Evolutionary conservation across 2,797 vertebrate genomes (phyloP).

Genomic region (Microtus californicus): DNA sequence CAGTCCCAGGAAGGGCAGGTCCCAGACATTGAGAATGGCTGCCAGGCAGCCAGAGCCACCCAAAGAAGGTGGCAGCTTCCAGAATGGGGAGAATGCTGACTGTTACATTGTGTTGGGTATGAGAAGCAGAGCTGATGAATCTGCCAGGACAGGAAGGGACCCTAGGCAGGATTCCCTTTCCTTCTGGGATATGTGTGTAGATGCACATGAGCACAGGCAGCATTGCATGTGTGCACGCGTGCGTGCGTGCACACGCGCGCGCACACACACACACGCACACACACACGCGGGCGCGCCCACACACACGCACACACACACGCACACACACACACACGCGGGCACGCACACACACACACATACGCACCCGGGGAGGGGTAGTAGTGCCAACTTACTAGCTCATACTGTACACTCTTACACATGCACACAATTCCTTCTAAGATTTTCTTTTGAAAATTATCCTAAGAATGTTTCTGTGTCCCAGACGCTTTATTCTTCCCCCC

Average conservation of each 20-base stretch:
- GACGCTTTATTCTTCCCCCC: not conserved
- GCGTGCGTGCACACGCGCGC: rapidly evolving
- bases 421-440: no score
- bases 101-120: rapidly evolving
- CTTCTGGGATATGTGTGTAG: rapidly evolving
- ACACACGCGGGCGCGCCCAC: no score
- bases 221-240: rapidly evolving
- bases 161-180: not conserved
- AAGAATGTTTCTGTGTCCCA: not conserved
- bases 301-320: not conserved
- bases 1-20: not conserved
- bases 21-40: not conserved
- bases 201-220: not conserved
- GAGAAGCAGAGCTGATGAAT: not conserved
- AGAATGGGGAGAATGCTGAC: not conserved
- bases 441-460: not conserved
- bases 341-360: not conserved
- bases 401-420: no score
- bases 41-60: not conserved
- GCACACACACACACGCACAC: not conserved
- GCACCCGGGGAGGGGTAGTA: not conserved
- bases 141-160: not conserved
- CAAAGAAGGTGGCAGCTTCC: not conserved
- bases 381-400: not conserved
- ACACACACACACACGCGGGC: not conserved